Evolutionary conservation across 2,888 invertebrate genomes (phyloP).

Genomic region (Trichogramma evanescens): DNA sequence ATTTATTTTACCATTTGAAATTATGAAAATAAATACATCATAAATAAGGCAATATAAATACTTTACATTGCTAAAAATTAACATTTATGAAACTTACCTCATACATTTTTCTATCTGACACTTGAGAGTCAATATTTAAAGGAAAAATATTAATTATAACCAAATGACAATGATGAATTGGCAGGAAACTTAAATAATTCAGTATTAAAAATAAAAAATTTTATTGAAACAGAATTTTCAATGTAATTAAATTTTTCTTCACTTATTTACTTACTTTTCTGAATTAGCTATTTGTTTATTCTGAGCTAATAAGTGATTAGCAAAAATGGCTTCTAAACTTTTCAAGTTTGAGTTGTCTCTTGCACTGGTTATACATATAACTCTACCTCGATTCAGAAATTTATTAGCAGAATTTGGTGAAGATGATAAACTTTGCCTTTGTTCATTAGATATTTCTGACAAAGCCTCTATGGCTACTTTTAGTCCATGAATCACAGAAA

Average conservation of each 20-base stretch:
- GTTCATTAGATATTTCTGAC: conserved; percentile 73
- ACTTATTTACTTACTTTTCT: conserved; percentile 52
- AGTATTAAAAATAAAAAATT: not conserved
- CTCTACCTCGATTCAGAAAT: conserved; percentile 63
- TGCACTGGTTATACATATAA: conserved; percentile 85
- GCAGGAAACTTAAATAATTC: conserved; percentile 55
- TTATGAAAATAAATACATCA: not conserved
- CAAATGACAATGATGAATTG: conserved; percentile 82
- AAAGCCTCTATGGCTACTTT: conserved; percentile 80
- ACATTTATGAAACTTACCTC: conserved; percentile 46
- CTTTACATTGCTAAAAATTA: not conserved
- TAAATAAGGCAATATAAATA: conserved; percentile 1
- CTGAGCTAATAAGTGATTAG: conserved; percentile 72
- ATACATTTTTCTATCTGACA: conserved; percentile 63
- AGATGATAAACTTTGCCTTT: conserved; percentile 54
- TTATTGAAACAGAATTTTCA: not conserved
- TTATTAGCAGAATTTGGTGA: conserved; percentile 46
- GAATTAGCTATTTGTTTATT: conserved; percentile 63
- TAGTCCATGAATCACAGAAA: conserved; percentile 74
- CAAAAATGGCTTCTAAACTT: conserved; percentile 79
- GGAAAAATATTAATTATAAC: conserved; percentile 86
- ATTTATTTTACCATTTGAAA: too few species aligned
- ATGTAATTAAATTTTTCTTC: not conserved
- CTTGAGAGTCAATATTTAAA: conserved; percentile 68
- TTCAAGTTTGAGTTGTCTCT: conserved; percentile 81